Evolutionary conservation across 2,888 invertebrate species (phyloP), one percentile per base, ranked within the genome.

Genomic region (Sturmia bella): DNA sequence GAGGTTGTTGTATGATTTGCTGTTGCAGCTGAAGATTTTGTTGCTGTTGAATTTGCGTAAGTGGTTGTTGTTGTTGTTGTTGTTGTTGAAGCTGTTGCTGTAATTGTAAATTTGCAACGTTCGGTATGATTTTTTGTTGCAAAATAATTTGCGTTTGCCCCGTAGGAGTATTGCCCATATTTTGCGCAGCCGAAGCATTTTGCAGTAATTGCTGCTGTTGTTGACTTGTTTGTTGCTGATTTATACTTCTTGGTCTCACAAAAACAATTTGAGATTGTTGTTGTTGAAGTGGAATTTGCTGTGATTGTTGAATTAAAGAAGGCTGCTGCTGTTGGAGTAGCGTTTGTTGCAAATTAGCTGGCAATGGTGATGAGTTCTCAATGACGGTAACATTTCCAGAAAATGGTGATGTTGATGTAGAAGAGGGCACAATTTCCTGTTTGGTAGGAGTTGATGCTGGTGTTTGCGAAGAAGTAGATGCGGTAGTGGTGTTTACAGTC

Each of bases 81-180:
- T 52, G 70, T 21, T 80, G 77, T 32, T 83, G 83, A 5, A 79
- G 84, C 7, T 84, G 84, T 13, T 84, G 86, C 63, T 85, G 85
- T 57, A 84, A 56, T 61, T 79, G 78, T 45, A 79, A 59, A 68
- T 39, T 73, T 19, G 73, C 81, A 84, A 89, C 83, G 86, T 88
- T 85, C 85, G 91, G 84, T 86, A 89, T 87, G 21, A 89, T 87
- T 80, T 89, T 90, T 73, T 89, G 87, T 52, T 89, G 89, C 57
- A 89, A 85, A 77, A 89, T 89, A 15, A 90, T 90, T 77, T 90
- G 91, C 17, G 80, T 73, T 68, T 66, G 78, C 12, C 54, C 74
- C 0, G 75, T 19, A 15, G 75, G 12, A 63, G 64, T 7, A 50
- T 52, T 78, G 56, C 80, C 24, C 32, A 78, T 17, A 17, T 21